Base-by-base conservation (phyloP, 2,113 vertebrate genomes). In the Percopsis transmontana region DNA sequence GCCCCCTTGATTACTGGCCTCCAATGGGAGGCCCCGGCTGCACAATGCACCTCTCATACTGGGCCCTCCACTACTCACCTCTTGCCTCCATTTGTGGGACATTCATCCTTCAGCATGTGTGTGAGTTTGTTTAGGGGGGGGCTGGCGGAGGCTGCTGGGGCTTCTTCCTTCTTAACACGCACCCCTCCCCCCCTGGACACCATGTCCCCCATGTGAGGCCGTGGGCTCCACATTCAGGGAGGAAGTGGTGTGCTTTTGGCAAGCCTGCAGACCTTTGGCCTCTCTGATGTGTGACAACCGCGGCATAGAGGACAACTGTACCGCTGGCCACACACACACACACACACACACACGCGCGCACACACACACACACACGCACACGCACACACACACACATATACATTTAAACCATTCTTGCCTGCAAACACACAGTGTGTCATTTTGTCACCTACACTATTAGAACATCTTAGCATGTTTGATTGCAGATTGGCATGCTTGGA, bases 91-190 rank as follows among this genome's bases (percentile, higher is more conserved):
- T 91, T 90, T 89, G 87, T 80, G 85, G 83, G 81, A 88, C 87
- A 85, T 90, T 83, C 85, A 85, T 89, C 86, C 90, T 88, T 86
- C 82, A 85, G 79, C 77, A 82, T 85, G 86, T 87, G 81, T 81
- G 84, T 74, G 74, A 79, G 81, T 88, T 90, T 89, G 79, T 88
- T 86, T 84, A 77, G 81, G 82, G 85, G 85, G 85, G 48, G 72
- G 83, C 74, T 67, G 74, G 66, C 42, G 21, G 58, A 48, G 63
- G 51, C 40, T 61, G 53, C 27, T 45, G 61, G 59, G 61, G 9
- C 71, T 55, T 19, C 60, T 27, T 52, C 45, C 23, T 33, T 52
- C 16, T 50, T 7, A 50, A 50, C 16, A 50, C 16, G 12, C 10
- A 53, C 74, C 41, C 53, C 2, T 5, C 57, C 52, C 71, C 51